phyloP scores from a whole-genome alignment of 2,888 invertebrate species.

The Strigamia transsilvanica region DNA sequence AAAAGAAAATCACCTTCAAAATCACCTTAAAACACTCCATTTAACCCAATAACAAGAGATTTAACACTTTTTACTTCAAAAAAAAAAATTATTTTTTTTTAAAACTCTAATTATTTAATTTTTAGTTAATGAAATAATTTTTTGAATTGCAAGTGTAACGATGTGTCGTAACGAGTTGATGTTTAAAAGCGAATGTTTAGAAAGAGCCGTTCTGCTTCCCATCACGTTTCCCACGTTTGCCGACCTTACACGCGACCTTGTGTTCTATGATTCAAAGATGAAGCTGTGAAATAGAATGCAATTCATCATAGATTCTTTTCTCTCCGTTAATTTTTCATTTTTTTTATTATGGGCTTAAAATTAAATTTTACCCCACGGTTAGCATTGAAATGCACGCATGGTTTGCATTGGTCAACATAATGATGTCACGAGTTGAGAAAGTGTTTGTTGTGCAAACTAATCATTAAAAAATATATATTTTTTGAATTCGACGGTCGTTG shows the following conservation, averaged over 20 bases:
- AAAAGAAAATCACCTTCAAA: background rate
- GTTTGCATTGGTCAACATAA: background rate
- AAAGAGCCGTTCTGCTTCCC: background rate
- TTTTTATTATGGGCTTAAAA: background rate
- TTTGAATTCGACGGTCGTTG: no score
- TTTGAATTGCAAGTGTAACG: background rate
- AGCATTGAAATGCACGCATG: background rate
- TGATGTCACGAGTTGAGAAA: background rate
- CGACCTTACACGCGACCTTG: background rate
- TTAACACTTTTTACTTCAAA: background rate
- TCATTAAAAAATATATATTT: no score
- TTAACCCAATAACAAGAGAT: background rate
- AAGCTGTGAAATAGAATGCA: conserved; percentile 13
- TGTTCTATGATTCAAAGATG: background rate
- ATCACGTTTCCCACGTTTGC: conserved; percentile 14
- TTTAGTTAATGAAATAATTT: no score
- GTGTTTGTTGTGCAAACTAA: no score
- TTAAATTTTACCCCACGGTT: background rate
- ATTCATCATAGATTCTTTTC: background rate
- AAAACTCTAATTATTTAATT: no score
- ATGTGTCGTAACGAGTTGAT: background rate
- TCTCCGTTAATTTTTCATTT: background rate
- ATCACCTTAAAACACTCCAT: background rate
- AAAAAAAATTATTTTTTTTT: no score
- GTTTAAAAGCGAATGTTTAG: background rate